Conservation (phyloP, 92 coral and sea anemone species). For the Epizoanthus scotinus region DNA sequence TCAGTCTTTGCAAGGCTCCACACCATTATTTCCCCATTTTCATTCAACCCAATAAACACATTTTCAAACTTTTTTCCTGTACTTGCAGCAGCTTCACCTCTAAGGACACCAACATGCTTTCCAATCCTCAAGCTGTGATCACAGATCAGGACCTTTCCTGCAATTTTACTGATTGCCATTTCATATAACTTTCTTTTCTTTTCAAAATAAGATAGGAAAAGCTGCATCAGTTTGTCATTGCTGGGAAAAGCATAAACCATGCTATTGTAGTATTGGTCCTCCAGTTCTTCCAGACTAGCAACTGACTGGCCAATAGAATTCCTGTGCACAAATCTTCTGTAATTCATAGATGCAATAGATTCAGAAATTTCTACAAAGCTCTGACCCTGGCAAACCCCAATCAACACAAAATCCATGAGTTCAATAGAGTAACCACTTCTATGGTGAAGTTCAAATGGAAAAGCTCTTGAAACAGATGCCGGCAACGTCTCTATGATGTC, state of each 20-base stretch:
- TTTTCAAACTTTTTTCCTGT: slow-evolving; percentile 60
- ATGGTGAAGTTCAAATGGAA: slow-evolving; percentile 75
- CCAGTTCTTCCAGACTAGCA: slow-evolving; percentile 34
- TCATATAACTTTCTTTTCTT: slow-evolving; percentile 51
- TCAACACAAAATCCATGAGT: slow-evolving; percentile 66
- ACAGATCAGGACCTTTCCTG: slow-evolving; percentile 69
- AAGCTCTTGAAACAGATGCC: slow-evolving; percentile 44
- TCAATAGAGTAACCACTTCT: slow-evolving; percentile 68
- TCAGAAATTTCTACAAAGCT: slow-evolving; percentile 61
- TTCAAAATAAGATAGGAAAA: slow-evolving; percentile 66
- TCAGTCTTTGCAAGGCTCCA: slow-evolving; percentile 68
- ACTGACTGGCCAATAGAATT: slow-evolving; percentile 45
- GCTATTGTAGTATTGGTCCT: slow-evolving; percentile 49
- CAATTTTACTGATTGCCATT: slow-evolving; percentile 55
- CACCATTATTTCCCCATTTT: slow-evolving; percentile 70
- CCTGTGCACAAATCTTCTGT: slow-evolving; percentile 65
- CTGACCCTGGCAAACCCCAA: slow-evolving; percentile 74
- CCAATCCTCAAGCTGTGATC: slow-evolving; percentile 74
- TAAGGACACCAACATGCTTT: slow-evolving; percentile 55
- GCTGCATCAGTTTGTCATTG: slow-evolving; percentile 78
- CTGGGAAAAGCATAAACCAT: slow-evolving; percentile 67
- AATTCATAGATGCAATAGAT: slow-evolving; percentile 68
- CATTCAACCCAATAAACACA: slow-evolving; percentile 72
- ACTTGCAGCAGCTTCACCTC: slow-evolving; percentile 19
- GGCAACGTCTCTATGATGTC: slow-evolving; percentile 72